Conservation (phyloP, 2,888 invertebrate species). For the Rhogogaster chlorosoma region DNA sequence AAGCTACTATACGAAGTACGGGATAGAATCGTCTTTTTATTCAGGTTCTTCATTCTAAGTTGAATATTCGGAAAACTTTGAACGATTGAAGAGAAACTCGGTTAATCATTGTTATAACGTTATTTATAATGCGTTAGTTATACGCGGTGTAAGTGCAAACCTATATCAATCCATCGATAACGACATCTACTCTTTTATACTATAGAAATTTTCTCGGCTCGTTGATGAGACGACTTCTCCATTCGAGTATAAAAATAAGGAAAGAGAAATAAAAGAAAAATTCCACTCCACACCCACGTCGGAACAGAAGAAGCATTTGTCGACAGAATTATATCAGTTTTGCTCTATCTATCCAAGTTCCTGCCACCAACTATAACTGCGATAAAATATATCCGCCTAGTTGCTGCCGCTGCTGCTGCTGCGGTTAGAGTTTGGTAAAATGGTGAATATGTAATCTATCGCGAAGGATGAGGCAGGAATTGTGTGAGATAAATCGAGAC, state of each 20-base stretch:
- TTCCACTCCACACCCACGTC: conserved; percentile 18
- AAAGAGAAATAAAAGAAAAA: not conserved
- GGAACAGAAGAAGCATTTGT: conserved; percentile 22
- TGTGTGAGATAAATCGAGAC: not conserved
- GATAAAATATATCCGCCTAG: conserved; percentile 28
- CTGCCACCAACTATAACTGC: conserved; percentile 31
- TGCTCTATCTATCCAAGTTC: conserved; percentile 41
- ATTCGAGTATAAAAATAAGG: not conserved
- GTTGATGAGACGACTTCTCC: conserved; percentile 10
- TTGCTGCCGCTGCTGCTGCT: not conserved
- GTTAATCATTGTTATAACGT: not conserved
- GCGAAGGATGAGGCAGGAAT: not conserved
- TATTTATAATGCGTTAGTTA: not conserved
- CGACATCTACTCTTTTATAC: not conserved
- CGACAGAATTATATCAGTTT: conserved; percentile 29
- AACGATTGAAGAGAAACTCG: not conserved
- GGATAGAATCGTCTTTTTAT: not conserved
- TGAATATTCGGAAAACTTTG: not conserved
- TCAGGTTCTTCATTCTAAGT: conserved; percentile 16
- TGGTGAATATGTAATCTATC: not conserved
- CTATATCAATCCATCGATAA: conserved; percentile 21
- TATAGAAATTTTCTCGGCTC: not conserved
- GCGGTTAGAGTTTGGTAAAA: not conserved
- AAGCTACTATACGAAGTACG: not conserved
- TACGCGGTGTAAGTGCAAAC: not conserved